A percentile compares a stretch with the other conserved stretches of the same genome.
phyloP scores from a whole-genome alignment of 1,140 invertebrate species.

The Papilio glaucus region DNA sequence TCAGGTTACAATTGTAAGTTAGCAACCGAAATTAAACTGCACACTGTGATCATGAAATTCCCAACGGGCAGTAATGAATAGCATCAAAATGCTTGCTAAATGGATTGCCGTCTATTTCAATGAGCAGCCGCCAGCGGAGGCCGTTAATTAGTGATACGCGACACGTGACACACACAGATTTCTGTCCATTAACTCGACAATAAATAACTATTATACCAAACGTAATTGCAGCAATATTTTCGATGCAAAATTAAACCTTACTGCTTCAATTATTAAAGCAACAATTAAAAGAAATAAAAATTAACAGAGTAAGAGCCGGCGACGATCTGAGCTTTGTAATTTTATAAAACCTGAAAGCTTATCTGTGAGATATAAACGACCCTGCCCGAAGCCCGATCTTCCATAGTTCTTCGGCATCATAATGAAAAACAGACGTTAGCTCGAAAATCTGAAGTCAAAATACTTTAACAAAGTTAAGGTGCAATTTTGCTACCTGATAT shows the following conservation, averaged over 20 bases:
- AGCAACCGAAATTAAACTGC: not conserved
- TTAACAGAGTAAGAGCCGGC: too few relatives aligned
- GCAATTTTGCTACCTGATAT: too few relatives aligned
- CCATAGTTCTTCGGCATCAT: too few relatives aligned
- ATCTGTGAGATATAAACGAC: too few relatives aligned
- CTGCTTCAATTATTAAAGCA: not conserved
- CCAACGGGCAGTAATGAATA: constrained; percentile 26
- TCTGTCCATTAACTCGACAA: constrained; percentile 25
- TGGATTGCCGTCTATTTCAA: constrained; percentile 22
- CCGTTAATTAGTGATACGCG: constrained; percentile 20
- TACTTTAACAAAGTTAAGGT: too few relatives aligned
- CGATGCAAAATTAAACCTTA: not conserved
- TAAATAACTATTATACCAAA: constrained; percentile 33
- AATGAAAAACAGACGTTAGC: too few relatives aligned
- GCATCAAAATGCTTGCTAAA: constrained; percentile 22
- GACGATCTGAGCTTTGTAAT: too few relatives aligned
- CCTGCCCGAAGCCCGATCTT: too few relatives aligned
- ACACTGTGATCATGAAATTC: constrained; percentile 17
- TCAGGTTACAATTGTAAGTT: not conserved
- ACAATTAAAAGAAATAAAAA: not conserved
- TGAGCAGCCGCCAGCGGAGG: constrained; percentile 8
- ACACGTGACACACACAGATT: constrained; percentile 31
- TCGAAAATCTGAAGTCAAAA: too few relatives aligned
- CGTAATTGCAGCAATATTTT: constrained; percentile 18
- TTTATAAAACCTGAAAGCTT: too few relatives aligned